Conservation (phyloP, 1,140 invertebrate species). For the Pararge aegeria region DNA sequence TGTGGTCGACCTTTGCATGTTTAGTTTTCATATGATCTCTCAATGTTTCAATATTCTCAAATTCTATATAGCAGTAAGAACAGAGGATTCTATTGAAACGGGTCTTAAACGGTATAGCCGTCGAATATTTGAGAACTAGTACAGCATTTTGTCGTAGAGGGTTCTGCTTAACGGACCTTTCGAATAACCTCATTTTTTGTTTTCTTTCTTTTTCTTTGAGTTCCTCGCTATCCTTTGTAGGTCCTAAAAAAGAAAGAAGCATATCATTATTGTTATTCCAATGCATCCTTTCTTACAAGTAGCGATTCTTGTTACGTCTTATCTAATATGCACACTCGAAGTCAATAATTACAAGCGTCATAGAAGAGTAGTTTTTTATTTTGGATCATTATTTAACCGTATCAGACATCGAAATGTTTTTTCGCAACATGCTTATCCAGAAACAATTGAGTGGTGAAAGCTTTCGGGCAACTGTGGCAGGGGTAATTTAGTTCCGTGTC, state of each 20-base stretch:
- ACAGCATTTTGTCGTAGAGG: constrained; percentile 69
- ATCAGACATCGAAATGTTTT: constrained; percentile 56
- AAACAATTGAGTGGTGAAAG: constrained; percentile 66
- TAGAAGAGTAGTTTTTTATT: not conserved
- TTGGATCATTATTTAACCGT: not conserved
- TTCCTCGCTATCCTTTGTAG: constrained; percentile 58
- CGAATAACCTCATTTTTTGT: constrained; percentile 71
- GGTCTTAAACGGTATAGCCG: constrained; percentile 68
- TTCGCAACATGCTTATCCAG: constrained; percentile 68
- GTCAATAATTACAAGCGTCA: not conserved
- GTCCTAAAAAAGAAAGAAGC: constrained; percentile 73
- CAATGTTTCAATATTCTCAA: constrained; percentile 56
- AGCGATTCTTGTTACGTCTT: constrained; percentile 2
- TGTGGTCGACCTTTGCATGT: constrained; percentile 57
- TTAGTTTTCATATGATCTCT: constrained; percentile 56
- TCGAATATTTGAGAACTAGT: constrained; percentile 61
- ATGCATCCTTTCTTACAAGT: constrained; percentile 24
- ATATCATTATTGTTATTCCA: constrained; percentile 62
- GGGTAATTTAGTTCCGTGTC: constrained; percentile 60
- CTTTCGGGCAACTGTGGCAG: constrained; percentile 60
- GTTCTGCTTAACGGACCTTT: constrained; percentile 70
- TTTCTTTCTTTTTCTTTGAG: constrained; percentile 61
- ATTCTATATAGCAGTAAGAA: constrained; percentile 68
- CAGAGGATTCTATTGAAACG: constrained; percentile 70
- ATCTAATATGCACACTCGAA: constrained; percentile 1